Evolutionary conservation across 2,888 invertebrate species (phyloP), one percentile per base, ranked within the genome.

Genomic region (Drosophila cognata): DNA sequence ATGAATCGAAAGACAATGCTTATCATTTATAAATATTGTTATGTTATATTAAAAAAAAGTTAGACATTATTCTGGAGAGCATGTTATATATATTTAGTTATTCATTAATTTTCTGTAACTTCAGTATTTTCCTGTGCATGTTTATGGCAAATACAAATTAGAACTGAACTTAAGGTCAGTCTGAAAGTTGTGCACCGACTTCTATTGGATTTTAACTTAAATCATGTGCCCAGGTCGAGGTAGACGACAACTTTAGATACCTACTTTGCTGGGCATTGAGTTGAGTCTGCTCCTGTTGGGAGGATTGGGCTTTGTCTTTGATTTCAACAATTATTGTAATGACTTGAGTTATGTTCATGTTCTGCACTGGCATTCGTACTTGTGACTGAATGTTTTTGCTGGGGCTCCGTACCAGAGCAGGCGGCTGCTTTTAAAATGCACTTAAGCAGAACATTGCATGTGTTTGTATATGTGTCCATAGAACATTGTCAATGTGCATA

Each of bases 321-420:
- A 79, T 71, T 77, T 72, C 72, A 62, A 81, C 72, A 81, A 83
- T 85, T 85, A 85, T 88, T 88, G 86, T 82, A 85, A 83, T 81
- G 77, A 82, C 81, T 77, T 80, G 79, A 79, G 79, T 77, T 79
- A 77, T 79, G 81, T 56, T 56, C 74, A 51, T 77, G 72, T 61
- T 76, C 57, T 58, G 68, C 52, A 41, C 65, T 66, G 74, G 68
- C 74, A 68, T 66, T 72, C 66, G 65, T 62, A 65, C 69, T 55
- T 77, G 50, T 57, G 64, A 61, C 58, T 61, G 53, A n/a, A 74
- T 69, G 74, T 62, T 62, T 52, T 59, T 50, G 58, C 13, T 57
- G 21, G 71, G 51, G 29, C 48, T 68, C 35, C 41, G 21, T 38
- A 58, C 29, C 33, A 28, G 59, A 33, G 36, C 50, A 51, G 52